phyloP scores from a whole-genome alignment of 2,113 vertebrate species.

The Gasterosteus nipponicus region DNA sequence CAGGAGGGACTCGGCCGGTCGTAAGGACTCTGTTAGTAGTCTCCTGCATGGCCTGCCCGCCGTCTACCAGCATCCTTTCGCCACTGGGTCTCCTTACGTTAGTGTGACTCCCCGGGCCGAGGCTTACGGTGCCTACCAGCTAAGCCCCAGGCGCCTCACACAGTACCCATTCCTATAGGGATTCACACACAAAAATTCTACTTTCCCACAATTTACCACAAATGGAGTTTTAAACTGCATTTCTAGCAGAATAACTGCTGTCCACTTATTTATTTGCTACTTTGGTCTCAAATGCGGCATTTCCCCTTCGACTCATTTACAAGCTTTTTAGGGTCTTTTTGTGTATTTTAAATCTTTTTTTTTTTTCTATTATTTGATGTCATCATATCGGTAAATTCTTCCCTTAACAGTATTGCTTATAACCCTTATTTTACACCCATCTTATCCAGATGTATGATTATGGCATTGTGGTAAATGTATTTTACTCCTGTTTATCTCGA shows the following conservation, averaged over 20 bases:
- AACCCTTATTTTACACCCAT: conserved; percentile 52
- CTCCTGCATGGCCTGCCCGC: conserved; percentile 92
- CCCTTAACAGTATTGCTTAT: conserved; percentile 39
- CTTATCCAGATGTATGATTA: conserved; percentile 44
- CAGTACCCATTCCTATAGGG: conserved; percentile 94
- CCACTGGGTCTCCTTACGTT: conserved; percentile 90
- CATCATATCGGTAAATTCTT: conserved; percentile 51
- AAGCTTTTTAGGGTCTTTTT: conserved; percentile 68
- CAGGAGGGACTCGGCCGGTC: conserved; percentile 77
- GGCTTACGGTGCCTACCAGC: conserved; percentile 95
- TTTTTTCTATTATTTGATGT: conserved; percentile 67
- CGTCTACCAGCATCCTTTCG: conserved; percentile 95
- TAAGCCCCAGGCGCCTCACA: conserved; percentile 95
- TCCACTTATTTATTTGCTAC: conserved; percentile 69
- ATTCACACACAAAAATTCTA: conserved; percentile 5
- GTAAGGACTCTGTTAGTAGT: conserved; percentile 91
- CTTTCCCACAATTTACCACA: conserved; percentile 42
- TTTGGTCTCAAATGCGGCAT: conserved; percentile 48
- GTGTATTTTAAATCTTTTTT: conserved; percentile 55
- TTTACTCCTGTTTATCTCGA: conserved; percentile 47
- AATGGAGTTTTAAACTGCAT: conserved; percentile 56
- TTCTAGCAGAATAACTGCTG: conserved; percentile 44
- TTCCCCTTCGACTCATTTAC: conserved; percentile 63
- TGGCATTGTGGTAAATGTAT: conserved; percentile 50
- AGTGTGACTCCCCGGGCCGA: conserved; percentile 93